These are phyloP conservation scores for Plotosus lineatus DNA, from an alignment of 2,113 vertebrate genomes.

Conservation along the genomic window DNA sequence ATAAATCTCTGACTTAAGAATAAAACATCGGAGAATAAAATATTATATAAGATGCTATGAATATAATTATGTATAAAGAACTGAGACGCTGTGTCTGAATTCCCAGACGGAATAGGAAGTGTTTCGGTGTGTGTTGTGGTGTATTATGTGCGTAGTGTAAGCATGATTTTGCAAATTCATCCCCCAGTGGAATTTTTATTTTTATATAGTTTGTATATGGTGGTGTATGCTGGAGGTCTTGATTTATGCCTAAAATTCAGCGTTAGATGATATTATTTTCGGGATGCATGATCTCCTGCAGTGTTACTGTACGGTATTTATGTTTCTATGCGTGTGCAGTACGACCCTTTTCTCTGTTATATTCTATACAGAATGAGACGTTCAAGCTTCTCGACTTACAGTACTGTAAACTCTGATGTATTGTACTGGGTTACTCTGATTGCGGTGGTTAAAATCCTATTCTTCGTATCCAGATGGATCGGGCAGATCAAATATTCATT, in stretches of 20 bases:
- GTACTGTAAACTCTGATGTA: slow-evolving; percentile 14
- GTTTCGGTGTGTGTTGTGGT: slow-evolving; percentile 2
- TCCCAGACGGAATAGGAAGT: neutral
- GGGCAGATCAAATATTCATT: too few species aligned
- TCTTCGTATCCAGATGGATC: too few species aligned
- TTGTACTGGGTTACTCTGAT: too few species aligned
- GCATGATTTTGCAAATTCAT: neutral
- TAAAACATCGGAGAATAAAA: neutral
- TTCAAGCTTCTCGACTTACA: neutral
- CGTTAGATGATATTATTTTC: slow-evolving; percentile 19
- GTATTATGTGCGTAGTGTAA: slow-evolving; percentile 5
- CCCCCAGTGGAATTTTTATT: neutral
- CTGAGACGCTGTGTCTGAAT: neutral
- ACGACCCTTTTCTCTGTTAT: neutral
- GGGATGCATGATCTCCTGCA: slow-evolving; percentile 35
- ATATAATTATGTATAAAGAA: neutral
- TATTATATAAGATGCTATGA: neutral
- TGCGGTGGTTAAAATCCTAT: too few species aligned
- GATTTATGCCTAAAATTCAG: neutral
- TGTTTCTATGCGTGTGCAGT: neutral
- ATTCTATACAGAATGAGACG: neutral
- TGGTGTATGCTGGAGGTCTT: neutral
- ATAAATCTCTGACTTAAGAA: neutral
- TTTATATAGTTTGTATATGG: slow-evolving; percentile 1
- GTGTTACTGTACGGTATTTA: slow-evolving; percentile 15